Percentiles rank a stretch among this genome's conserved stretches.
Evolutionary conservation across 92 coral and sea anemone genomes (phyloP).

Genomic region (Anthopleura xanthogrammica): DNA sequence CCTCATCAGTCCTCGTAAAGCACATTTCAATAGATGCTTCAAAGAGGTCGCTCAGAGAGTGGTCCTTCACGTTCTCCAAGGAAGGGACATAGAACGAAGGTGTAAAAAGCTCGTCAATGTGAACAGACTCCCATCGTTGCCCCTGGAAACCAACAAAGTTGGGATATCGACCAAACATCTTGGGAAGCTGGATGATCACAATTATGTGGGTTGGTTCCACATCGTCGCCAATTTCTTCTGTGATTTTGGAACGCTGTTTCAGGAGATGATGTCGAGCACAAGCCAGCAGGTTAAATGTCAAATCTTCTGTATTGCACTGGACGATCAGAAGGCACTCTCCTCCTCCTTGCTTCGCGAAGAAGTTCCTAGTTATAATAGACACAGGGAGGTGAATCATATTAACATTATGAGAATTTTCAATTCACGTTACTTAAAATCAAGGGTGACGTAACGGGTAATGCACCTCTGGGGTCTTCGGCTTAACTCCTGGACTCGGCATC

Average conservation of each 20-base stretch:
- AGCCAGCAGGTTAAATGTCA: conserved; percentile 68
- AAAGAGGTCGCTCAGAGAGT: conserved; percentile 81
- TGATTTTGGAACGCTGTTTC: conserved; percentile 54
- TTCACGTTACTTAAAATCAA: no score
- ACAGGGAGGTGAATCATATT: no score
- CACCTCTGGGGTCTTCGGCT: no score
- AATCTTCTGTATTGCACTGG: conserved; percentile 81
- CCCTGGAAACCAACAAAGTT: conserved; percentile 87
- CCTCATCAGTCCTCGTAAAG: conserved; percentile 5
- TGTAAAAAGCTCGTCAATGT: conserved; percentile 81
- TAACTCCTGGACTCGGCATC: no score
- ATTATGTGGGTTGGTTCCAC: conserved; percentile 61
- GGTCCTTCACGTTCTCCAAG: conserved; percentile 67
- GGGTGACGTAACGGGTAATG: no score
- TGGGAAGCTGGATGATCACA: conserved; percentile 77
- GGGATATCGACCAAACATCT: conserved; percentile 75
- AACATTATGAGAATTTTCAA: no score
- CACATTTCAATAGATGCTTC: conserved; percentile 27
- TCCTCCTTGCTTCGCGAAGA: conserved; percentile 77
- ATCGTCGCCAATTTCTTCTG: conserved; percentile 37
- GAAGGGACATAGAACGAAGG: conserved; percentile 79
- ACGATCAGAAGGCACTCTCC: conserved; percentile 76
- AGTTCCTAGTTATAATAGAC: conserved; percentile 37
- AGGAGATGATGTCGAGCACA: conserved; percentile 83
- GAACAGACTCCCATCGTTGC: conserved; percentile 74